Evolutionary conservation across 2,888 invertebrate species (phyloP).

Genomic region (Orthosia gothica): DNA sequence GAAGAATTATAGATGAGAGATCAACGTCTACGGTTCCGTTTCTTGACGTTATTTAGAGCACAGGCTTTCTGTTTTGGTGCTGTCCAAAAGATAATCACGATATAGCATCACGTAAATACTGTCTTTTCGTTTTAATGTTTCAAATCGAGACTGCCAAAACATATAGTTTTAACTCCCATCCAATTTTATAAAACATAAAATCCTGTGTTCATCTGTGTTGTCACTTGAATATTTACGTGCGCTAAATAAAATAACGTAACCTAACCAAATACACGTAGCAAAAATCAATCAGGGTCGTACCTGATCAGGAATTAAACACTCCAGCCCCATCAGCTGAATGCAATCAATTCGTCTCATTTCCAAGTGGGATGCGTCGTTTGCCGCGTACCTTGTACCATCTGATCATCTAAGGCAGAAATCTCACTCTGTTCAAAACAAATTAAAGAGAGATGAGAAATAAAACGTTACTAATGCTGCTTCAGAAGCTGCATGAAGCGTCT

Average conservation of each 20-base stretch:
- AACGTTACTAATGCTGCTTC: too few relatives aligned
- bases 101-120: neutral
- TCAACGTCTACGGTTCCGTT: too few relatives aligned
- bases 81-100: neutral
- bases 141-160: neutral
- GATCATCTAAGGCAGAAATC: neutral
- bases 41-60: too few relatives aligned
- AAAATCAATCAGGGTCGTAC: constrained; percentile 37
- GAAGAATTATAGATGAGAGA: too few relatives aligned
- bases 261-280: constrained; percentile 13
- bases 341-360: constrained; percentile 63
- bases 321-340: constrained; percentile 47
- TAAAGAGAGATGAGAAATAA: too few relatives aligned
- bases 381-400: constrained; percentile 18
- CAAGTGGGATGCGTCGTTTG: constrained; percentile 61
- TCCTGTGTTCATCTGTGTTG: neutral
- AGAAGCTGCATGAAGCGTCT: too few relatives aligned
- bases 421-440: neutral
- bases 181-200: constrained; percentile 7
- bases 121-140: neutral
- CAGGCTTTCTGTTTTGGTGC: neutral
- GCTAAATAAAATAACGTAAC: constrained; percentile 15
- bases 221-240: constrained; percentile 1
- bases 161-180: neutral
- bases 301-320: constrained; percentile 56